phyloP scores from a whole-genome alignment of 2,888 invertebrate species.

The Leptinotarsa tumamoca region DNA sequence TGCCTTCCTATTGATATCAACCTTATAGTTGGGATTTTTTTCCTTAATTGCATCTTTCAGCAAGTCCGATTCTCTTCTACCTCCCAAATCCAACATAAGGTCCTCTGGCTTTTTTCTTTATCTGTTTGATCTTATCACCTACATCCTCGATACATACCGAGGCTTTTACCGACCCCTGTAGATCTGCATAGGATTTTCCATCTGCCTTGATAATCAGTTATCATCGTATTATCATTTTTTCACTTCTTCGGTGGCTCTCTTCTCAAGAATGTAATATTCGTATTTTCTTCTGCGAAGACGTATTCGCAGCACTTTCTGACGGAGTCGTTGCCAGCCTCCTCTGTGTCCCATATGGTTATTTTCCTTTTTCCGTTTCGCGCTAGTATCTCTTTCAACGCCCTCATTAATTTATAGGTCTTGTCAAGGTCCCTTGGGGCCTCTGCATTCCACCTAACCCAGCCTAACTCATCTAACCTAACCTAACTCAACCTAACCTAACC shows the following conservation, averaged over 20 bases:
- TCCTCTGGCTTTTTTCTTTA: conserved; percentile 21
- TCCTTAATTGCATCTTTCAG: conserved; percentile 19
- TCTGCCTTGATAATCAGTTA: conserved; percentile 19
- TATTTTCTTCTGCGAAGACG: background rate
- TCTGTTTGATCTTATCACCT: conserved; percentile 4
- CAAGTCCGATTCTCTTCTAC: background rate
- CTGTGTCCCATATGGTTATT: conserved; percentile 1
- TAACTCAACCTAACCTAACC: conserved; percentile 44
- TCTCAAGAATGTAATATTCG: background rate
- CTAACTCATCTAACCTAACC: conserved; percentile 44
- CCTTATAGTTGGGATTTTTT: background rate
- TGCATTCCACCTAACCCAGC: conserved; percentile 38
- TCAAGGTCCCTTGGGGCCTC: background rate
- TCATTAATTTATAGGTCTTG: background rate
- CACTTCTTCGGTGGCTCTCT: background rate
- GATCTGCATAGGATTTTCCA: conserved; percentile 10
- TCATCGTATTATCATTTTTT: background rate
- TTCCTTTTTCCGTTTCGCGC: background rate
- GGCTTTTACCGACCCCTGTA: conserved; percentile 8
- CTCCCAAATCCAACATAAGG: conserved; percentile 15
- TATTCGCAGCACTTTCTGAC: conserved; percentile 21
- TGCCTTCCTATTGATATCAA: background rate
- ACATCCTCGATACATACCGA: conserved; percentile 5
- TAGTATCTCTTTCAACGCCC: background rate
- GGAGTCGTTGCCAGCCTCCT: background rate